These are phyloP conservation scores for Aptenodytes patagonicus DNA, from an alignment of 2,113 vertebrate species.

Conservation along the genomic window DNA sequence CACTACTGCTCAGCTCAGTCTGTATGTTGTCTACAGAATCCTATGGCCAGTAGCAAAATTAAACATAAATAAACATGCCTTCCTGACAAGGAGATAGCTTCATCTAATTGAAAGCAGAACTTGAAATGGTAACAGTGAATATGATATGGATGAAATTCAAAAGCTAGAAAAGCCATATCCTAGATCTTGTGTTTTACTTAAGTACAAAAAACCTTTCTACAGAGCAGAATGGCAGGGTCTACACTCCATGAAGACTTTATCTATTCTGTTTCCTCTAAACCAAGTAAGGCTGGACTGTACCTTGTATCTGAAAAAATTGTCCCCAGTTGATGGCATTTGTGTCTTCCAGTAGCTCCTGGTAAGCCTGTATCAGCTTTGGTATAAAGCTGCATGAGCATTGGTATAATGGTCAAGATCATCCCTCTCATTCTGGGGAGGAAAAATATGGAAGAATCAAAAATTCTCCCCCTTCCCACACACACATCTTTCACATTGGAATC, in stretches of 20 bases:
- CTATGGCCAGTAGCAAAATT: neutral
- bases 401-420: slow-evolving; percentile 61
- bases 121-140: neutral
- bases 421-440: slow-evolving; percentile 7
- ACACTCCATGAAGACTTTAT: neutral
- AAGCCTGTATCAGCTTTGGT: slow-evolving; percentile 39
- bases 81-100: neutral
- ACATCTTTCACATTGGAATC: neutral
- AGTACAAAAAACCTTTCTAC: neutral
- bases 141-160: neutral
- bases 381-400: slow-evolving; percentile 67
- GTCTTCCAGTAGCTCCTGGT: slow-evolving; percentile 35
- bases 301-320: slow-evolving; percentile 67
- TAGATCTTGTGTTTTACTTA: neutral
- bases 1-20: neutral
- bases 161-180: neutral
- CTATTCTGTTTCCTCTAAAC: neutral
- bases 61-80: neutral
- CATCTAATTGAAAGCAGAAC: neutral
- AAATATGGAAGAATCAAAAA: neutral
- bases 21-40: neutral
- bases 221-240: neutral
- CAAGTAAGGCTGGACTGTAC: slow-evolving; percentile 4
- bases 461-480: neutral
- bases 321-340: slow-evolving; percentile 54